Base-by-base conservation (phyloP, 2,113 vertebrate genomes). In the Dasyurus viverrinus region DNA sequence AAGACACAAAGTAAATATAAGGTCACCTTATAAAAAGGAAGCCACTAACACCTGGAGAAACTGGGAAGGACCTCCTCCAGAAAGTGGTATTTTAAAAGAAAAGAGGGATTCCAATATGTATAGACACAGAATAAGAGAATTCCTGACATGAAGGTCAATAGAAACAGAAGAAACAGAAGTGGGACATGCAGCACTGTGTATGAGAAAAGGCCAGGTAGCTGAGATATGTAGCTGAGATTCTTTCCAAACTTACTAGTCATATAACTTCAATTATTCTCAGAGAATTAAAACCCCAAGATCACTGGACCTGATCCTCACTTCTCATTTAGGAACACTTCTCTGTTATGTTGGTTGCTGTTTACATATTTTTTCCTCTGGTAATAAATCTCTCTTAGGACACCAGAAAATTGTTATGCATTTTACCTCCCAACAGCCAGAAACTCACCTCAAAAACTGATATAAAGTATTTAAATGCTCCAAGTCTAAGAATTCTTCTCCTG, bases 161-260 rank as follows among this genome's bases (percentile, higher is more conserved):
- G 7, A 76, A 12, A 30, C 36, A 76, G 48, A 76, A 76, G 60
- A 76, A 14, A 7, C 36, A n/a, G 60, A 76, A 76, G 23, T 23
- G 68, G n/a, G 36, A 84, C n/a, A 84, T 42, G 36, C 0, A 42
- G 19, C 5, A 8, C 2, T 42, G 36, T 84, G n/a, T 84, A 8
- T 42, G 19, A 42, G 19, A 6, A 84, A 22, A 42, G 19, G 68
- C 19, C 16, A 42, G 6, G 16, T 84, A n/a, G n/a, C 42, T 23
- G 42, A n/a, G 89, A 22, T 7, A 7, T 60, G 42, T 8, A 91
- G 46, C 1, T 60, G 76, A 30, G 3, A 60, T 96, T 47, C 36
- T 60, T 96, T 90, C 90, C 24, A 54, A 93, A 16, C 48, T 30
- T 97, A 94, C 96, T 96, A 94, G 89, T 90, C 93, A 93, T 93